A percentile compares a stretch with the other conserved stretches of the same genome.
Evolutionary conservation across 1,140 invertebrate species (phyloP).

Genomic region (Drusus annulatus): DNA sequence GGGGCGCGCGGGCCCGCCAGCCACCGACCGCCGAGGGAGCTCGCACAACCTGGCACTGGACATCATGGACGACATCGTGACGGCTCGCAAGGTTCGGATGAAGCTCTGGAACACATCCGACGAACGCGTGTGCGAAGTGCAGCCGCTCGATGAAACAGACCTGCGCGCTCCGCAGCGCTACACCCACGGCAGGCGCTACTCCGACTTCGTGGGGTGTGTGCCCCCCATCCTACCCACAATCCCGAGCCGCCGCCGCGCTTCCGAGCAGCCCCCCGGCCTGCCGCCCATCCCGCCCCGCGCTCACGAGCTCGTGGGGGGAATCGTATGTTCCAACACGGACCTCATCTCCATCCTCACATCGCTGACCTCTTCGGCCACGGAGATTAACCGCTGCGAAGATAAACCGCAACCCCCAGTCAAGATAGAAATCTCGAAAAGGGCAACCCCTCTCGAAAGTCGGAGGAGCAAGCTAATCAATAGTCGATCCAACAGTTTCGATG

Average conservation of each 20-base stretch:
- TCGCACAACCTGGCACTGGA: conserved; percentile 87
- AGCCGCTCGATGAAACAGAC: conserved; percentile 77
- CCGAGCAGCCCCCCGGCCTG: conserved; percentile 76
- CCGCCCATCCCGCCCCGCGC: conserved; percentile 60
- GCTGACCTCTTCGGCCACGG: conserved; percentile 84
- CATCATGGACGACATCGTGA: conserved; percentile 90
- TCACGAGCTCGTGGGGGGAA: conserved; percentile 64
- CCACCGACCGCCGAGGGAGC: conserved; percentile 79
- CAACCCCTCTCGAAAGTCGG: conserved; percentile 65
- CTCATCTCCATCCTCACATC: conserved; percentile 84
- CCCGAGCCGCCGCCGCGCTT: conserved; percentile 75
- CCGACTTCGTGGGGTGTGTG: conserved; percentile 76
- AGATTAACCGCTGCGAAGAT: conserved; percentile 78
- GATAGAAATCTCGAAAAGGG: conserved; percentile 25
- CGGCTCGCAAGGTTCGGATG: conserved; percentile 84
- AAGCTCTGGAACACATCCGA: conserved; percentile 87
- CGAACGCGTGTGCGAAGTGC: conserved; percentile 86
- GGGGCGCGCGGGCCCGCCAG: conserved; percentile 73
- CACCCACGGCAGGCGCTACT: conserved; percentile 77
- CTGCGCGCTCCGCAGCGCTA: conserved; percentile 72
- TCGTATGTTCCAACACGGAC: conserved; percentile 86
- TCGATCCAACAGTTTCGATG: conserved; percentile 86
- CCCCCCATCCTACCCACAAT: conserved; percentile 69
- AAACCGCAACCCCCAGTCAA: conserved; percentile 60
- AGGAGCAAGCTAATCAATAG: conserved; percentile 74